Evolutionary conservation across 2,888 invertebrate genomes (phyloP), one percentile per base, ranked within the genome.

Genomic region (Synanthedon myopaeformis): DNA sequence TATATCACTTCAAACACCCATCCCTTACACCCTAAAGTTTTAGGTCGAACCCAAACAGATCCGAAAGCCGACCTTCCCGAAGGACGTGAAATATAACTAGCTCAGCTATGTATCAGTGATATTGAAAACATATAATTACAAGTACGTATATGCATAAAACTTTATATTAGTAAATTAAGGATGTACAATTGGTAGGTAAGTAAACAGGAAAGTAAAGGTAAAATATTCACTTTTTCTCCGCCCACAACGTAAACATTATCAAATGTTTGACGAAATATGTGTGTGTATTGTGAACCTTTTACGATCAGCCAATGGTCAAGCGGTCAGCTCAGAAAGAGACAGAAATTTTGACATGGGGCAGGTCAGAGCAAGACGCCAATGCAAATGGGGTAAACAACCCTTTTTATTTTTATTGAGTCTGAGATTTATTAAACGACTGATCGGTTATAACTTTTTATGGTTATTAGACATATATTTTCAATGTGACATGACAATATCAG

Each of bases 301-400:
- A 61, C 56, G 45, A 59, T 58, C 72, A 70, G 60, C 83, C 83
- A 84, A 82, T 84, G 83, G 83, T 84, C 83, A 84, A 81, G 72
- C 79, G 82, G 82, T 80, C 81, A 82, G 58, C 55, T 19, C 49
- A 55, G 65, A 79, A 60, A 59, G 72, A 64, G 74, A 78, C 19
- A 4, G 17, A 45, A n/a, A 45, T 13, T 45, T 6, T 13, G 14
- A 45, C 3, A 45, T 13, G 13, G n/a, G 45, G 13, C 45, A 13
- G n/a, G 45, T 45, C 13, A 14, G 14, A 45, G 45, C 45, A 45
- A 14, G 14, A 45, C 45, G 45, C 6, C 10, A 13, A 45, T 4
- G 3, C 6, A 3, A 45, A 45, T n/a, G 14, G 45, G 45, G 45
- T 51, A 54, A 48, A 23, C 53, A 8, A 52, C 51, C 52, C 45